Percentiles rank a stretch among this genome's conserved stretches.
These are phyloP conservation scores for Mesocentrotus franciscanus DNA, from an alignment of 53 echinoderm and acorn worm species.

Conservation along the genomic window DNA sequence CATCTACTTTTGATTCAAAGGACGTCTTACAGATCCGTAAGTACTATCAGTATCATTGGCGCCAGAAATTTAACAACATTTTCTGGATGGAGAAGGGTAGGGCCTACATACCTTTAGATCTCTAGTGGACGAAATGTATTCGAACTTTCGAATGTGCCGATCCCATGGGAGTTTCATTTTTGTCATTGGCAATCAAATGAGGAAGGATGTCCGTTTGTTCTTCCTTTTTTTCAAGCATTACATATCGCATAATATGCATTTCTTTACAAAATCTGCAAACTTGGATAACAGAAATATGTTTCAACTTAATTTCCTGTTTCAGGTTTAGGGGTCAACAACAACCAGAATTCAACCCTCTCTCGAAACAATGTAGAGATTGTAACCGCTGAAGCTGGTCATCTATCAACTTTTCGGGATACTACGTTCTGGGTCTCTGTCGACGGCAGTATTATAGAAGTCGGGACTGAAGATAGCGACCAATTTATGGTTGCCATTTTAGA, in stretches of 20 bases:
- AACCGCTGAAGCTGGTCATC: background rate
- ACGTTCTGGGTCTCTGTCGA: conserved; percentile 58
- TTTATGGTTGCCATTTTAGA: conserved; percentile 29
- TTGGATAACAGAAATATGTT: background rate
- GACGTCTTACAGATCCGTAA: conserved; percentile 44
- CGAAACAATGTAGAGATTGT: background rate
- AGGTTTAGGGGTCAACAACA: conserved; percentile 40
- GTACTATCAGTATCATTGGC: background rate
- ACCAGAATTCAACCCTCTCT: background rate
- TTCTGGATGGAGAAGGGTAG: background rate
- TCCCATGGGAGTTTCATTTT: background rate
- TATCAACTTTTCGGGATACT: background rate
- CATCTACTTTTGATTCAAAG: background rate
- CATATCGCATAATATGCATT: too few relatives aligned
- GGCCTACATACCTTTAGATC: background rate
- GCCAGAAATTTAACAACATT: background rate
- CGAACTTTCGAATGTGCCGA: background rate
- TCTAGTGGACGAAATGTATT: background rate
- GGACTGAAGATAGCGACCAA: background rate
- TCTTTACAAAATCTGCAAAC: background rate
- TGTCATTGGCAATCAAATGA: background rate
- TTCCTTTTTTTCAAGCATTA: background rate
- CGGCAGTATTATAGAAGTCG: conserved; percentile 34
- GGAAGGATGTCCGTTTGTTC: background rate
- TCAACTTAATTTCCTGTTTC: background rate